Base-by-base conservation (phyloP, 1,140 invertebrate genomes). In the Drosophila virilis region DNA sequence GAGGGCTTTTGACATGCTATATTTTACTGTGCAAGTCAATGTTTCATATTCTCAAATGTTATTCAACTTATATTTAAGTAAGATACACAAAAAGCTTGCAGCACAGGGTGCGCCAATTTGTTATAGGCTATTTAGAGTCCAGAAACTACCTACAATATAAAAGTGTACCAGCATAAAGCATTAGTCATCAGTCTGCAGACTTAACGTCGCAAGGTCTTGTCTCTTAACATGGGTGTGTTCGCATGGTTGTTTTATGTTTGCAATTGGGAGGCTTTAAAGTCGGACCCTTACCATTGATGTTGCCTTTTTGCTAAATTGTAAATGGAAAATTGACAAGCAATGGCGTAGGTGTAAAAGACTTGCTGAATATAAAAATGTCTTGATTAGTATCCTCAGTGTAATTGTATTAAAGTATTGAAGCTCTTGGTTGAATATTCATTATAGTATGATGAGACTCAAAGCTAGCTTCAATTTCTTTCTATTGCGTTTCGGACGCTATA, bases 401-500 rank as follows among this genome's bases (percentile, higher is more conserved):
- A 43, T 28, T 28, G 22, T 28, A 28, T 28, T 28, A 28, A 28
- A 28, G 22, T 3, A 28, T 2, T 2, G 22, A 4, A 28, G 22
- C 22, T 28, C 22, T 4, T 28, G 22, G 2, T 22, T 22, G 3
- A 22, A 22, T 28, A 28, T 28, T 3, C 22, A 28, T 28, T 28
- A 28, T 28, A 28, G 22, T 28, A 28, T 4, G 22, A 28, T 28
- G 22, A 22, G 22, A 22, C 22, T 3, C 1, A 22, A 40, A 40
- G 32, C 48, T 32, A 40, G 46, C 37, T 45, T 6, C 9, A 43
- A 7, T 40, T 35, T 51, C 22, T 12, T 40, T 28, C 8, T 43
- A 6, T 65, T 71, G 60, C 73, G 60, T 74, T 55, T 37, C 70
- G 10, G 38, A 40, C 13, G 17, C 38, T 33, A 46, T 45, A 35